Evolutionary conservation across 2,113 vertebrate genomes (phyloP), one percentile per base, ranked within the genome.

Genomic region (Carassius gibelio): DNA sequence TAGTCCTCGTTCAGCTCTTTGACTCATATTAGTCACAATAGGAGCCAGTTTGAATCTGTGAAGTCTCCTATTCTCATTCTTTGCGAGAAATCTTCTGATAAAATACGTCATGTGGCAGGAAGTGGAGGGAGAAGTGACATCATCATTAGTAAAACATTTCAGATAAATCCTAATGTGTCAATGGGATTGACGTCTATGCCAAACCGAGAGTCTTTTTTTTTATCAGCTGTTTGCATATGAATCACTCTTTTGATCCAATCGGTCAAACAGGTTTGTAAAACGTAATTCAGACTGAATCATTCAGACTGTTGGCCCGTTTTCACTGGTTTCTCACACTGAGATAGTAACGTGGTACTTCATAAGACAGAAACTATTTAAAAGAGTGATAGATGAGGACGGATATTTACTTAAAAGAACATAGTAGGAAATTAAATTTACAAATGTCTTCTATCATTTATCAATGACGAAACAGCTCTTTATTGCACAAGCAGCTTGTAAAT

Each of bases 61-160:
- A 36, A n/a, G 34, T 38, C 34, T 23, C 59, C 23, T 80, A 64
- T 17, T 64, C n/a, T 17, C 14, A 62, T 80, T 64, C 8, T 79
- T 80, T 79, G 6, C 34, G 5, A 8, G 26, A 68, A 74, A 48
- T 15, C 55, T 36, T 61, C 76, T 8, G 34, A 61, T 79, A 42
- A 79, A 79, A 79, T 34, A 17, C 62, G 57, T 62, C 57, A 64
- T 38, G 61, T 45, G n/a, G 34, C 59, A 79, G 76, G 19, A 79
- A 79, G 76, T 79, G 69, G 19, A 38, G 34, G 19, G 34, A 38
- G 8, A 38, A 38, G 17, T 71, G 8, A 7, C 30, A 34, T 42
- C 21, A 26, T 75, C 15, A 19, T 2, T 55, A 55, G 57, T 61
- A n/a, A n/a, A 61, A 61, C n/a, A 59, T 59, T 59, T 59, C 19